Evolutionary conservation across 2,797 vertebrate species (phyloP), one percentile per base, ranked within the genome.

Genomic region (Cyclura pinguis): DNA sequence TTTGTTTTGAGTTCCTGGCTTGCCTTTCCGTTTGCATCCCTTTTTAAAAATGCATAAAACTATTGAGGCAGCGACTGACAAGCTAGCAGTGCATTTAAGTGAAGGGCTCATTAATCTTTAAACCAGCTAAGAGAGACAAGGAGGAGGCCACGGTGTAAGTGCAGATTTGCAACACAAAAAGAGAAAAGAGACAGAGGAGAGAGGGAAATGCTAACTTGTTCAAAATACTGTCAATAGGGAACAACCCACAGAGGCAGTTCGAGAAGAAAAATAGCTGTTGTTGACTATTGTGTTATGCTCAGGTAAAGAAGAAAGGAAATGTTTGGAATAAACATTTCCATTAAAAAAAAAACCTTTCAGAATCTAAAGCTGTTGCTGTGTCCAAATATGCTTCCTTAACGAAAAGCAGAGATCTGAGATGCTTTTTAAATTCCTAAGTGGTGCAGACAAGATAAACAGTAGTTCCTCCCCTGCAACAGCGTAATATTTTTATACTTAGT

Each of bases 61-160:
- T 87, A 90, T 6, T 92, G 85, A 94, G 91, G 92, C 94, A 95
- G 94, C 80, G 92, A 93, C 88, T 92, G 95, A 95, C 88, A 95
- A 83, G 80, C 72, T 90, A 90, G 94, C 93, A 95, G 95, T 93
- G 83, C 85, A 78, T 96, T 95, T 96, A 96, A 95, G 91, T 93
- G 91, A 91, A 95, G 90, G 74, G 84, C 77, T 96, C 93, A 96
- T 97, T 95, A 97, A 97, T 97, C 94, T 97, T 97, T 96, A 96
- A 96, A 84, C 76, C 92, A 92, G 78, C 92, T 96, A 32, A 92
- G 95, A 93, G 95, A 96, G 96, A 94, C 94, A 96, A 94, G 93
- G 55, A 82, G 67, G 42, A 91, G 93, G 57, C 93, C 64, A 78
- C 72, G 76, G 82, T 94, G 80, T 89, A 88, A 83, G n/a, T 38